These are phyloP conservation scores for Heteromormyrus szaboi DNA, from an alignment of 2,797 vertebrate species.

Conservation along the genomic window DNA sequence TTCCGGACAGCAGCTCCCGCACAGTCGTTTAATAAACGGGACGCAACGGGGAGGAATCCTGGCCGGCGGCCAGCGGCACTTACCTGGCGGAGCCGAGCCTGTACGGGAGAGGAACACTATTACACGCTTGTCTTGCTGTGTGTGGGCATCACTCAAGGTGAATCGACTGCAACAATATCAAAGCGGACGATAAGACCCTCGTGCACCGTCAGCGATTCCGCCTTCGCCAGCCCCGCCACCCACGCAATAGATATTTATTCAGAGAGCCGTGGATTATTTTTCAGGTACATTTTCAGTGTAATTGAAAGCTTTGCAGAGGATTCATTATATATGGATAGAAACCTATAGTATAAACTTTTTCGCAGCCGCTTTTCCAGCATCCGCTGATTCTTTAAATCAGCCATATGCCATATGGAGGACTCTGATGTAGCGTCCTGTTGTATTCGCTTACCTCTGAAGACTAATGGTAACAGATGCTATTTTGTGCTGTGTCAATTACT, in stretches of 20 bases:
- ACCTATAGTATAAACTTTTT: background rate
- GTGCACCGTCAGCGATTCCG: background rate
- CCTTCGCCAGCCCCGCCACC: background rate
- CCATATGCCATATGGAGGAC: background rate
- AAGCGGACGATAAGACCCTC: background rate
- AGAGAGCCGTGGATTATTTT: background rate
- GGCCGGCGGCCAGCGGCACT: background rate
- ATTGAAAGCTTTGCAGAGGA: background rate
- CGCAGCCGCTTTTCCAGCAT: background rate
- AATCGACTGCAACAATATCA: background rate
- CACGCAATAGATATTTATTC: conserved; percentile 1
- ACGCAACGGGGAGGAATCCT: background rate
- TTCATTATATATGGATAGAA: background rate
- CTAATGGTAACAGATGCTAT: conserved; percentile 53
- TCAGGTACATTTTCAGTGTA: background rate
- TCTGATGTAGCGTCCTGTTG: background rate
- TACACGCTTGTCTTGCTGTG: conserved; percentile 12
- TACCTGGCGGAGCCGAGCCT: background rate
- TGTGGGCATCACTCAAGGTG: conserved; percentile 9
- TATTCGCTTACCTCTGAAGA: conserved; percentile 25
- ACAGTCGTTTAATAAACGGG: background rate
- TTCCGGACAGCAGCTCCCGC: background rate
- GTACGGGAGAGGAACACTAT: background rate
- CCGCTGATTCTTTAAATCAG: background rate
- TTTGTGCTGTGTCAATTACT: conserved; percentile 51